These are phyloP conservation scores for Chrysemys picta DNA, from an alignment of 2,113 vertebrate species.

Conservation along the genomic window DNA sequence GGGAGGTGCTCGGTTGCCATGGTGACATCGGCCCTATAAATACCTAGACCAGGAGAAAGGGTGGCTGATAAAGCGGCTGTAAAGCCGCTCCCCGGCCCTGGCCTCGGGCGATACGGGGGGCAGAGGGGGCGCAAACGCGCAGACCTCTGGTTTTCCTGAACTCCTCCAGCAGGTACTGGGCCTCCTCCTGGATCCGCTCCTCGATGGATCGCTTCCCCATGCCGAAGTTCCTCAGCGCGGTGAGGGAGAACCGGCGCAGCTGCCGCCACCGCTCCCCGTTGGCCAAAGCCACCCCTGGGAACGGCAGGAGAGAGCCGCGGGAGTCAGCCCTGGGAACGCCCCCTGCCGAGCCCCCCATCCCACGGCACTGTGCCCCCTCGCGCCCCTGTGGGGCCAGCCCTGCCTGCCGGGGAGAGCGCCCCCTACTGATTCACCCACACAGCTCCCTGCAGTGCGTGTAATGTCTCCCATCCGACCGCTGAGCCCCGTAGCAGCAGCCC, in stretches of 20 bases:
- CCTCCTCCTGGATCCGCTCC: conserved; percentile 69
- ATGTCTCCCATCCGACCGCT: background rate
- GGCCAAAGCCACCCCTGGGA: background rate
- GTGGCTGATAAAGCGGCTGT: background rate
- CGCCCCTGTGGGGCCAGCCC: too few relatives aligned
- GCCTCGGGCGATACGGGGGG: background rate
- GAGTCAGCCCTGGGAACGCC: background rate
- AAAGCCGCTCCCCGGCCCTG: background rate
- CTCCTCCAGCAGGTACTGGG: conserved; percentile 51
- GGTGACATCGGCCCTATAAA: background rate
- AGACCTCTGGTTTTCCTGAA: conserved; percentile 73
- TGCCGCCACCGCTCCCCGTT: conserved; percentile 69
- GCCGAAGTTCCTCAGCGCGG: conserved; percentile 71
- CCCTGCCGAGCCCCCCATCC: too few relatives aligned
- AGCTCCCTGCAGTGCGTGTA: background rate
- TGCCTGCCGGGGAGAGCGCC: too few relatives aligned
- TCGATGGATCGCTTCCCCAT: conserved; percentile 72
- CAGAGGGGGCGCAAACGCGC: background rate
- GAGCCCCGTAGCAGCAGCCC: background rate
- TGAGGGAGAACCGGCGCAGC: conserved; percentile 67
- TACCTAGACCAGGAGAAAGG: background rate
- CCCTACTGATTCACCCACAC: too few relatives aligned
- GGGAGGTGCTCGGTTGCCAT: background rate
- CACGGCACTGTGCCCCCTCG: rapidly evolving
- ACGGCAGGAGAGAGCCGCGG: background rate